Base-by-base conservation (phyloP, 2,113 vertebrate species). In the Atlantisia rogersi region DNA sequence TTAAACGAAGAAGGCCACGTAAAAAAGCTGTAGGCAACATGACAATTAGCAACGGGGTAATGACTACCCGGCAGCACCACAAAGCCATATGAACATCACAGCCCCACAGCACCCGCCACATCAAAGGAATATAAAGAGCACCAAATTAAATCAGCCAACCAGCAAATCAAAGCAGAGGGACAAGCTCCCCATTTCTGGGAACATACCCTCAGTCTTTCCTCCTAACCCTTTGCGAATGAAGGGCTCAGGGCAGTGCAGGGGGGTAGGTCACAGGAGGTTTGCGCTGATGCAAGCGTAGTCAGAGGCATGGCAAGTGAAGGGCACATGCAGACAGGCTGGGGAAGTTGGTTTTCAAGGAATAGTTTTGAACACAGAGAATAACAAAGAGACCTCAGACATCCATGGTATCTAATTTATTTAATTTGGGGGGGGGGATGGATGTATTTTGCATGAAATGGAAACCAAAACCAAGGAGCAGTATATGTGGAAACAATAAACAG, bases 371-470 rank as follows among this genome's bases (percentile, higher is more conserved):
- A 1, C 42, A 68, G 91, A 53, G 71, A 86, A 91, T 20, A 91
- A 92, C 73, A 78, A 92, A 81, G 46, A 96, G 81, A 84, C 92
- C 69, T 86, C 90, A 67, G 78, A 73, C 73, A 77, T n/a, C 50
- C 1, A 0, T 55, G 86, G 80, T 37, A 1, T 22, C 26, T 77
- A 10, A 15, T 59, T 67, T 35, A 48, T 52, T 35, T 20, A 48
- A 48, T 48, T 48, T 5, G 19, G 21, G 48, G 48, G 46, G 46
- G 46, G 48, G 42, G 15, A 9, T 46, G 44, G 0, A 92, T 81
- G 68, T 67, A 86, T 95, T 92, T 96, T 92, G 37, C 73, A 90
- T 86, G 86, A 86, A 88, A 74, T 32, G 60, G 77, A 89, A 94
- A 95, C 70, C 73, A 75, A 71, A 89, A 70, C 7, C 78, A 83